Percentiles rank a stretch among this genome's conserved stretches.
Evolutionary conservation across 2,888 invertebrate species (phyloP).

Genomic region (Neoaliturus tenellus): DNA sequence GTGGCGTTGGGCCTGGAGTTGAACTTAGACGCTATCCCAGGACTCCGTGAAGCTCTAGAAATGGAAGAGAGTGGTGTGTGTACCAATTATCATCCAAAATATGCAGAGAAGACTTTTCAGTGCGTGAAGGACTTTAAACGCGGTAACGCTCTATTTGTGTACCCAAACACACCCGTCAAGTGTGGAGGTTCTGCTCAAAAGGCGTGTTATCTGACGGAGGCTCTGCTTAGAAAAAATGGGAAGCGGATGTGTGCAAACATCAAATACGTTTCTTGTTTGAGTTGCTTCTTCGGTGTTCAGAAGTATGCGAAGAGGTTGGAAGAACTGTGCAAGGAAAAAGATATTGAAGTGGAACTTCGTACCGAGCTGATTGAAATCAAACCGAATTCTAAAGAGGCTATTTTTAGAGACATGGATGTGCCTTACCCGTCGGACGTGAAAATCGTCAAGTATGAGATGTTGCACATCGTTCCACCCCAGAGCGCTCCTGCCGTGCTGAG

Average conservation of each 20-base stretch:
- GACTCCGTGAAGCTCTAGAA: conserved; percentile 85
- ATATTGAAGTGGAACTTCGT: conserved; percentile 86
- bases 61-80: conserved; percentile 85
- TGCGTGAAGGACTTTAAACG: conserved; percentile 81
- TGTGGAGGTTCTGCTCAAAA: conserved; percentile 99
- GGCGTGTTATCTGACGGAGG: conserved; percentile 93
- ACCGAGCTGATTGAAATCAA: conserved; percentile 86
- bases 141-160: conserved; percentile 95
- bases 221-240: conserved; percentile 86
- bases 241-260: conserved; percentile 85
- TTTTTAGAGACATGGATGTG: conserved; percentile 86
- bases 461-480: conserved; percentile 96
- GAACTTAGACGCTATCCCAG: conserved; percentile 90
- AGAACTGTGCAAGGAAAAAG: conserved; percentile 83
- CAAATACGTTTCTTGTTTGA: conserved; percentile 90
- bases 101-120: conserved; percentile 86
- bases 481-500: conserved; percentile 81
- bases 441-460: conserved; percentile 81
- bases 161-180: conserved; percentile 93
- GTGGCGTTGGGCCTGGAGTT: conserved; percentile 89
- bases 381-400: conserved; percentile 82
- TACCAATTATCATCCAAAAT: conserved; percentile 90
- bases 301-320: conserved; percentile 93
- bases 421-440: conserved; percentile 73
- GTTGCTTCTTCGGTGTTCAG: conserved; percentile 95